Conservation (phyloP, 1,140 invertebrate genomes). For the Bombus picipes region DNA sequence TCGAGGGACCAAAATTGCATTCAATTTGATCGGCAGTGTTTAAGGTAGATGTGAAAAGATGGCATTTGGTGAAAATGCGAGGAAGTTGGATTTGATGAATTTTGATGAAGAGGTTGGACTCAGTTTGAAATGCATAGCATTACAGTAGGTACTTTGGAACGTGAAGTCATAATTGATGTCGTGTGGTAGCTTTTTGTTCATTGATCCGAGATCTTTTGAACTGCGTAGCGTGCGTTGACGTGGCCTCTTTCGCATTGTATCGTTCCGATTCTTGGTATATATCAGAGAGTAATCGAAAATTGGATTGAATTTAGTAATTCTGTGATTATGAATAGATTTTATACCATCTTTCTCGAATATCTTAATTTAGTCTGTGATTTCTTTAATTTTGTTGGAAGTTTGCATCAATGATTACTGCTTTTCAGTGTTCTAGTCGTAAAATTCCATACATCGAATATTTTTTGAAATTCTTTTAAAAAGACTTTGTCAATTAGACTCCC, state of each 20-base stretch:
- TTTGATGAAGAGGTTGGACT: background rate
- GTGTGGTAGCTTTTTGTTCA: background rate
- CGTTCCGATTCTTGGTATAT: background rate
- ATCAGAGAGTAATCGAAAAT: background rate
- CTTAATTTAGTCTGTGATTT: background rate
- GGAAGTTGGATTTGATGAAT: background rate
- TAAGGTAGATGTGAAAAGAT: background rate
- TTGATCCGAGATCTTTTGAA: background rate
- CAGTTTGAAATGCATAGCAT: background rate
- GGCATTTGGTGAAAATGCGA: background rate
- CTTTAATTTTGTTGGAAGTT: background rate
- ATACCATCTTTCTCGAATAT: background rate
- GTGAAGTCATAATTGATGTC: background rate
- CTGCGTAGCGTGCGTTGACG: constrained; percentile 21
- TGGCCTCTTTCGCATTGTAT: constrained; percentile 25
- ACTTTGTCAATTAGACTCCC: too few relatives aligned
- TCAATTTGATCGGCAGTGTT: too few relatives aligned
- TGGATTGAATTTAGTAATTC: background rate
- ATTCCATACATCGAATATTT: too few relatives aligned
- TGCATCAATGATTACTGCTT: too few relatives aligned
- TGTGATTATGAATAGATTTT: background rate
- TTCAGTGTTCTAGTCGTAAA: background rate
- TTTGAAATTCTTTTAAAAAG: too few relatives aligned
- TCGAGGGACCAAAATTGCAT: too few relatives aligned
- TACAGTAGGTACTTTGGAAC: background rate